A percentile compares a stretch with the other conserved stretches of the same genome.
Conservation (phyloP, 2,888 invertebrate genomes). For the Trachelus troglodyta region DNA sequence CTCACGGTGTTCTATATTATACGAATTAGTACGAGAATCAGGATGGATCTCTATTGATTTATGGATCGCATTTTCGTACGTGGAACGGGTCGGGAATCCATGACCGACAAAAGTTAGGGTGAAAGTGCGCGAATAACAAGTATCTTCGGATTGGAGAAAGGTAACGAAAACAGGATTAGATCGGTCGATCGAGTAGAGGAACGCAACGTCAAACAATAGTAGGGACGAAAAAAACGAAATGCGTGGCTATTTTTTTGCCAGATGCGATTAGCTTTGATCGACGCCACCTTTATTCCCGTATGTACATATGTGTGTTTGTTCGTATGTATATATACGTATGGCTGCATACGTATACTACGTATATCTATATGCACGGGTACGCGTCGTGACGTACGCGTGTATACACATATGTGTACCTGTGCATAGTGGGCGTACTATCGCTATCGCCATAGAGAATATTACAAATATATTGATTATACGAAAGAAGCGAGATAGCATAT, state of each 20-base stretch:
- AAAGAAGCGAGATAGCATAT: constrained; percentile 23
- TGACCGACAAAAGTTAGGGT: not conserved
- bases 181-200: not conserved
- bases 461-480: constrained; percentile 20
- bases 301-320: constrained; percentile 28
- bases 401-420: not conserved
- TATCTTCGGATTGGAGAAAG: not conserved
- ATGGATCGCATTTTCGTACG: not conserved
- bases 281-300: constrained; percentile 3
- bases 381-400: not conserved
- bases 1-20: not conserved
- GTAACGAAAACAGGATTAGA: not conserved
- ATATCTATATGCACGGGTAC: constrained; percentile 6
- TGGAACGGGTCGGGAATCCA: not conserved
- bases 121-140: not conserved
- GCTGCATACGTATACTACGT: constrained; percentile 17
- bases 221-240: not conserved
- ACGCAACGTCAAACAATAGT: not conserved
- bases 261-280: constrained; percentile 2
- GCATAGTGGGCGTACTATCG: not conserved
- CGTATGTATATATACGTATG: constrained; percentile 27
- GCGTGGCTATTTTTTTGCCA: not conserved
- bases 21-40: not conserved
- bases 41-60: not conserved
- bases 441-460: constrained; percentile 4